Base-by-base conservation (phyloP, 2,888 invertebrate genomes). In the Tetrapedia diversipes region DNA sequence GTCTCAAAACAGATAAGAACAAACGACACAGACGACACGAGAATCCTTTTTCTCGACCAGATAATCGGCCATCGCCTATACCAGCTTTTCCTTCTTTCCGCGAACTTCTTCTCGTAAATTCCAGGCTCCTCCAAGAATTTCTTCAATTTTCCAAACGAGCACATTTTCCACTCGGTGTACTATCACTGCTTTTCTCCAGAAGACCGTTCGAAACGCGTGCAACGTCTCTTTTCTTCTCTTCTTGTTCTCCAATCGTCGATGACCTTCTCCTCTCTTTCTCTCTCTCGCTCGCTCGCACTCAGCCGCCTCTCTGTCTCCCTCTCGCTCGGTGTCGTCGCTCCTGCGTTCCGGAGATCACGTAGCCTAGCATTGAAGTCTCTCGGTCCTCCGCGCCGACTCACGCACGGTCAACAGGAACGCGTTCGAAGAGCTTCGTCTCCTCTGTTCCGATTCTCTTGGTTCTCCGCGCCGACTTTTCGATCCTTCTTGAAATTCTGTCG, bases 311-410 rank as follows among this genome's bases (percentile, higher is more conserved):
- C 11, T 47, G 22, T 39, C 47, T 51, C 41, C 43, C 57, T 61
- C 71, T 32, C 51, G 39, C 51, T 24, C 60, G 37, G 64, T 60
- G 61, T 71, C 53, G 77, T 49, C 64, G 59, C 73, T 69, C 70
- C 73, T 66, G 63, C 80, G 69, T 72, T 73, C 57, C 65, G 43
- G 60, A 68, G 78, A 79, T 77, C 84, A 75, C 86, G 77, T 81
- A 82, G 77, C 79, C 82, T 32, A 77, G 86, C 86, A 77, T 86
- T 83, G 78, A 86, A 86, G 79, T 86, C 86, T 84, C 86, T 79
- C 69, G 77, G 45, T 34, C 34, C 47, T 59, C 29, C 43, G 49
- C 64, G 24, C n/a, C 43, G 57, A 37, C 39, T 59, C 74, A 54
- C 80, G 63, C 68, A 57, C 53, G 51, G 51, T 47, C 32, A 4